Conservation (phyloP, 1,140 invertebrate genomes). For the Zaprionus taronus region DNA sequence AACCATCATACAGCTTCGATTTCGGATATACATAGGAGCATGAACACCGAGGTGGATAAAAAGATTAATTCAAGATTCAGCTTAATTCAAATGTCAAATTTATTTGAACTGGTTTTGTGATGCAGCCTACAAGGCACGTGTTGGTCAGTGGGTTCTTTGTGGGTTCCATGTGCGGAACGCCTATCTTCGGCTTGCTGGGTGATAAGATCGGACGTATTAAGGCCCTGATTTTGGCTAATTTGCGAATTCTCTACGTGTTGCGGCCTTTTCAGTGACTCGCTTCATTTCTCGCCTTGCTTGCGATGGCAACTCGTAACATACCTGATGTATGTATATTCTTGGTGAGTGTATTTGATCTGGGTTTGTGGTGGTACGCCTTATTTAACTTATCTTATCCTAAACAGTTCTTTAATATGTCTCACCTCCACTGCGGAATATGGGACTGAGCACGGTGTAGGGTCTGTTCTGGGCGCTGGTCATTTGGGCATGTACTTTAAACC, state of each 20-base stretch:
- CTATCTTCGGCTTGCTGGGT: conserved; percentile 86
- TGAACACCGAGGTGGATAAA: conserved; percentile 66
- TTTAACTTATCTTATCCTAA: conserved; percentile 11
- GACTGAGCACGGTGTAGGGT: conserved; percentile 86
- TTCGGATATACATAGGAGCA: no score
- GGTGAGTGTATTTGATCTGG: conserved; percentile 72
- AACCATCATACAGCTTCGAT: conserved; percentile 70
- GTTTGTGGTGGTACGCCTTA: background rate
- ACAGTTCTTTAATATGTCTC: conserved; percentile 87
- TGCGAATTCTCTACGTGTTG: conserved; percentile 85
- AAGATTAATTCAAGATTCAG: background rate
- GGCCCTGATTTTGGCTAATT: conserved; percentile 85
- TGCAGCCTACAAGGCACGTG: conserved; percentile 85
- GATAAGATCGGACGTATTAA: conserved; percentile 86
- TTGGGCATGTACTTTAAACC: conserved; percentile 49
- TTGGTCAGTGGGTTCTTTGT: conserved; percentile 87
- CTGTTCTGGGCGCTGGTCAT: no score
- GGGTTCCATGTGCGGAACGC: conserved; percentile 86
- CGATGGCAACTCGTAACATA: conserved; percentile 87
- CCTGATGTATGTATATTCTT: conserved; percentile 88
- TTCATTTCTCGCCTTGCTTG: conserved; percentile 86
- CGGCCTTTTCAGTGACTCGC: conserved; percentile 85
- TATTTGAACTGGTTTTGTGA: conserved; percentile 87
- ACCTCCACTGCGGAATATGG: conserved; percentile 85
- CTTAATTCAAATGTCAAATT: conserved; percentile 73